phyloP scores from a whole-genome alignment of 2,797 vertebrate species.

The Ibycter americanus region DNA sequence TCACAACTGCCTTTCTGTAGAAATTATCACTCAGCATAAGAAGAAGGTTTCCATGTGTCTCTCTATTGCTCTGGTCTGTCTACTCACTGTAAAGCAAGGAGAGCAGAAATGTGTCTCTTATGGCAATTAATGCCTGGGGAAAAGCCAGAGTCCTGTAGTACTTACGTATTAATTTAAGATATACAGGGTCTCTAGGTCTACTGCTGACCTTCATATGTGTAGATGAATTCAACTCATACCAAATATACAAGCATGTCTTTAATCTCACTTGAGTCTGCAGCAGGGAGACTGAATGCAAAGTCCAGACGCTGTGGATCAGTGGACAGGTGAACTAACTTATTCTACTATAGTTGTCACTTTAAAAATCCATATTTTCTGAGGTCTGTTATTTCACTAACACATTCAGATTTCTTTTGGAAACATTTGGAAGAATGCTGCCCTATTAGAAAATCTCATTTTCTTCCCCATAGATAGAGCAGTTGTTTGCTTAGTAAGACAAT shows the following conservation, averaged over 20 bases:
- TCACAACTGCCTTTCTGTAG: not conserved
- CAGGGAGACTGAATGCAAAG: not conserved
- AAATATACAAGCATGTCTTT: not conserved
- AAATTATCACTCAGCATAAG: not conserved
- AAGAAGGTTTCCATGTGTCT: not conserved
- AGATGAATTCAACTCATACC: not conserved
- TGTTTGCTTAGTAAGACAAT: constrained; percentile 21
- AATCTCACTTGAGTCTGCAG: not conserved
- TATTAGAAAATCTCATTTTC: constrained; percentile 26
- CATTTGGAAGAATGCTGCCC: not conserved
- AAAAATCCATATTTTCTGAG: not conserved
- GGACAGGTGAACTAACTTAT: not conserved
- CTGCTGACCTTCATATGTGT: not conserved
- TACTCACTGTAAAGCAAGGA: not conserved
- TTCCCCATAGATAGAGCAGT: not conserved
- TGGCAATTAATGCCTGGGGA: not conserved
- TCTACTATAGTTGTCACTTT: not conserved
- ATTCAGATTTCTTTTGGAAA: not conserved
- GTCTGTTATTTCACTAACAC: not conserved
- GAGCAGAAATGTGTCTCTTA: not conserved
- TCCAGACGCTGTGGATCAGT: not conserved
- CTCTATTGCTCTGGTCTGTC: not conserved
- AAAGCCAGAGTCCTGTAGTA: not conserved
- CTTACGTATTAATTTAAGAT: not conserved
- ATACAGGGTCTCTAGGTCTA: not conserved